A percentile compares a stretch with the other conserved stretches of the same genome.
phyloP scores from a whole-genome alignment of 2,113 vertebrate genomes.

The Halichoerus grypus region DNA sequence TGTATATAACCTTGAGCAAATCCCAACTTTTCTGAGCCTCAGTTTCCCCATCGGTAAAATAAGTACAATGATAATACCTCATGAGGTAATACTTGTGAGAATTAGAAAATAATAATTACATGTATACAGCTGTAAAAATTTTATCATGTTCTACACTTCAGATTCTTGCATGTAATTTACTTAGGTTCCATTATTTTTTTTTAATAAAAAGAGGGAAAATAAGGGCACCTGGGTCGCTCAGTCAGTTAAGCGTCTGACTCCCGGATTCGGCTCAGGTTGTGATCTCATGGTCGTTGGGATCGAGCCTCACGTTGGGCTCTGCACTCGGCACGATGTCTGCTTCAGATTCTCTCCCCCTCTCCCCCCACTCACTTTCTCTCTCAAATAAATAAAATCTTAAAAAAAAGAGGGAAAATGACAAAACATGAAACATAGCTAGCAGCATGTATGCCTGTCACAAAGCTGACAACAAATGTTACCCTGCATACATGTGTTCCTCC shows the following conservation, averaged over 20 bases:
- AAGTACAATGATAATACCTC: neutral
- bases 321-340: neutral
- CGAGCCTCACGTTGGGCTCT: neutral
- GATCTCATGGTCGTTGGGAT: neutral
- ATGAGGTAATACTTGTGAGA: neutral
- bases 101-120: conserved; percentile 18
- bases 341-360: neutral
- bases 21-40: conserved; percentile 37
- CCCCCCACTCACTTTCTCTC: neutral
- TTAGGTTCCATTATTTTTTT: neutral
- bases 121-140: neutral
- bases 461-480: neutral
- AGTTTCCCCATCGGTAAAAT: conserved; percentile 37
- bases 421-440: neutral
- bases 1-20: neutral
- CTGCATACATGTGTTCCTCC: neutral
- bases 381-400: neutral
- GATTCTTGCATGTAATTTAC: neutral
- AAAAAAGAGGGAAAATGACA: neutral
- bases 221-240: neutral
- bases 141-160: neutral
- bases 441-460: neutral
- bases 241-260: neutral
- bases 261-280: neutral
- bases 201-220: neutral